These are phyloP conservation scores for Zaprionus kolodkinae DNA, from an alignment of 1,140 invertebrate species.

Conservation along the genomic window DNA sequence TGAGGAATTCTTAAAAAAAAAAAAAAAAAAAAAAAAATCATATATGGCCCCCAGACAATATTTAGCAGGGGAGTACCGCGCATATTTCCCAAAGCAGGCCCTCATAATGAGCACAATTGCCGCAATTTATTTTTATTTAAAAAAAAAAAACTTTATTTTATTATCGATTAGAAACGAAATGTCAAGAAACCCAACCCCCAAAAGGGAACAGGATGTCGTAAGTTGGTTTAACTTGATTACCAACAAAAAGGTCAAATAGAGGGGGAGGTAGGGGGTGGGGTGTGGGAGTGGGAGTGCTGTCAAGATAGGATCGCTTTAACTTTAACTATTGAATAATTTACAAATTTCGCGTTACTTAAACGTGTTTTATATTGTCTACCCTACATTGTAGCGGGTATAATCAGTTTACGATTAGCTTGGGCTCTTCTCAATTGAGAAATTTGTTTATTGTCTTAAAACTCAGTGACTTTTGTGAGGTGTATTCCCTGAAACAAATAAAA, in stretches of 20 bases:
- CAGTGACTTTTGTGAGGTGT: not conserved
- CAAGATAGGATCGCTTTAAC: conserved; percentile 1
- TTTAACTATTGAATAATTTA: conserved; percentile 63
- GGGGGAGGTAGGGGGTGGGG: not conserved
- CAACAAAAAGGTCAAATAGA: conserved; percentile 43
- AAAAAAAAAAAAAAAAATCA: conserved; percentile 68
- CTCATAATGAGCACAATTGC: conserved; percentile 79
- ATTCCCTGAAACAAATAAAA: conserved; percentile 39
- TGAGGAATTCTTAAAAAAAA: conserved; percentile 66
- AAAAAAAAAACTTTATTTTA: not conserved
- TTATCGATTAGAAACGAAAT: not conserved
- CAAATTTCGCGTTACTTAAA: conserved; percentile 25
- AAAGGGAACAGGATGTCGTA: not conserved
- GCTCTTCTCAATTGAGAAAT: not conserved
- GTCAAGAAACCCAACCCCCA: not conserved
- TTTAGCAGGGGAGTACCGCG: not conserved
- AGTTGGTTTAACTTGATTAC: not conserved
- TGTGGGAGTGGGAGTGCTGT: not conserved
- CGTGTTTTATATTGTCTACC: conserved; percentile 26
- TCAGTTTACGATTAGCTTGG: not conserved
- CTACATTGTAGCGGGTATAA: conserved; percentile 5
- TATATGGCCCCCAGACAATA: conserved; percentile 55
- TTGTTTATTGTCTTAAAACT: not conserved
- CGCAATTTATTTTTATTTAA: conserved; percentile 66
- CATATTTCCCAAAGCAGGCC: conserved; percentile 39